Evolutionary conservation across 35 echinoderm and acorn worm genomes (phyloP), one percentile per base, ranked within the genome.

Genomic region (Antedon bifida): DNA sequence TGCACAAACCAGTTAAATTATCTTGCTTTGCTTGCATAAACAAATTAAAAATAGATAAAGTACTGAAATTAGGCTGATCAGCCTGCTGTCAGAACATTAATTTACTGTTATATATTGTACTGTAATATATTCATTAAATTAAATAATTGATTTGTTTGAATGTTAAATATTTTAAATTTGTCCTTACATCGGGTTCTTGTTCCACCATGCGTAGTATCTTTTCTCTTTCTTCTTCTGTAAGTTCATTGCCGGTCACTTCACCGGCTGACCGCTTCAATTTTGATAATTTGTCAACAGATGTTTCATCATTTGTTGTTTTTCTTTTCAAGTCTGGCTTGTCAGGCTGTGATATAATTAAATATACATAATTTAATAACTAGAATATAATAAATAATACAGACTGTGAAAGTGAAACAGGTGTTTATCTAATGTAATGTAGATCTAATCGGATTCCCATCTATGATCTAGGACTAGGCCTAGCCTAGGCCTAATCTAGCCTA

Each of bases 101-200:
- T n/a, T n/a, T n/a, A n/a, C n/a, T n/a, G n/a, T n/a, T 32, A 75
- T 75, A 5, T 32, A 75, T 7, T 42, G 38, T 8, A 75, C 3
- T 75, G 26, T 42, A 42, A 42, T 14, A 42, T 7, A 42, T 7
- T 4, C 38, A 7, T 42, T 14, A 4, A 42, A 42, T 14, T 7
- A 42, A 42, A 64, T 16, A 64, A 64, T 12, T 12, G 23, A 64
- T 2, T 12, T 16, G 26, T 2, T 12, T 16, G 26, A 64, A 64
- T 19, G 51, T 64, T 2, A 11, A 64, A 19, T 23, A n/a, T n/a
- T n/a, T n/a, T n/a, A n/a, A 19, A 26, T 64, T 64, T 64, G 9
- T 64, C 28, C 28, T 77, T 92, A 99, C 95, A 91, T 90, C 90
- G 74, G 95, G 95, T 90, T 99, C 95, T 83, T 99, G 81, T 46